Evolutionary conservation across 2,797 vertebrate species (phyloP).

Genomic region (Carduelis carduelis): DNA sequence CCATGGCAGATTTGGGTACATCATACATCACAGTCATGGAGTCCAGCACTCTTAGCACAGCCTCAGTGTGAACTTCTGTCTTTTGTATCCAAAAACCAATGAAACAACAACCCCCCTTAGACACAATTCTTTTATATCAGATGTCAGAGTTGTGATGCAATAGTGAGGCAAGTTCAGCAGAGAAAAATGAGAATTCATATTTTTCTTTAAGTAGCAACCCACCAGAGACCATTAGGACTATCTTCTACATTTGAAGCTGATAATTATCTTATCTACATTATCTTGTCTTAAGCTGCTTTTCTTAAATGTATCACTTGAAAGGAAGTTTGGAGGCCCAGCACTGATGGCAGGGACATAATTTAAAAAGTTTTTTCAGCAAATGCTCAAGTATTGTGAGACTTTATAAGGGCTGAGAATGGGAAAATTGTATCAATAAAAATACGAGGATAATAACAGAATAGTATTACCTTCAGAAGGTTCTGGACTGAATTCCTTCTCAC

Average conservation of each 20-base stretch:
- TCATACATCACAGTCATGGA: neutral
- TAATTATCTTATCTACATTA: neutral
- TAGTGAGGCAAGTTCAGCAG: neutral
- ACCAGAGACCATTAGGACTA: neutral
- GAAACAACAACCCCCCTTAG: rapidly evolving
- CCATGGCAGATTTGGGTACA: rapidly evolving
- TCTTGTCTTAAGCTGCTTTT: neutral
- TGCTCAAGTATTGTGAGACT: neutral
- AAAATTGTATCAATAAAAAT: neutral
- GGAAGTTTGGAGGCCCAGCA: neutral
- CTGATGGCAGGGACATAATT: neutral
- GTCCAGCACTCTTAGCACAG: rapidly evolving
- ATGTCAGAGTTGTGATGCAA: neutral
- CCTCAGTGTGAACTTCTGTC: neutral
- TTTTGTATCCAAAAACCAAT: rapidly evolving
- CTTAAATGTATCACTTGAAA: neutral
- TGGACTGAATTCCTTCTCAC: neutral
- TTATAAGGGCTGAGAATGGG: neutral
- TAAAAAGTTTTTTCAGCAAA: neutral
- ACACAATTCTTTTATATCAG: neutral
- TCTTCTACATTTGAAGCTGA: neutral
- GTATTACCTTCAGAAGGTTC: neutral
- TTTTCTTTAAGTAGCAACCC: neutral
- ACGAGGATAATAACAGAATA: neutral
- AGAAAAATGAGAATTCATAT: neutral